Conservation (phyloP, 2,113 vertebrate genomes). For the Gavia stellata region DNA sequence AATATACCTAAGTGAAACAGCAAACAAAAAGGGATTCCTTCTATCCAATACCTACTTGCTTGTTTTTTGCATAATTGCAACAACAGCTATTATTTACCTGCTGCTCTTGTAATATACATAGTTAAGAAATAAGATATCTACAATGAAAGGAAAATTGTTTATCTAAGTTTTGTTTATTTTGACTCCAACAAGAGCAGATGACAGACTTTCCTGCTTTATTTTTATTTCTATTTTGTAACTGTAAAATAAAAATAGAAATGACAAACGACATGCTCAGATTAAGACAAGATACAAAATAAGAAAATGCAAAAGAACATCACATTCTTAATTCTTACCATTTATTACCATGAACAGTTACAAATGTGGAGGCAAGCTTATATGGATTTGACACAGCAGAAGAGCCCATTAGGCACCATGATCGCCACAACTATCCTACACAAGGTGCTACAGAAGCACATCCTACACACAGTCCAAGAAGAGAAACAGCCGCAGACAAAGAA, state of each 20-base stretch:
- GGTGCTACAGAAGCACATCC: background rate
- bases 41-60: background rate
- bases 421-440: background rate
- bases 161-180: background rate
- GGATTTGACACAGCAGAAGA: background rate
- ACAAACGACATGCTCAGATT: no score
- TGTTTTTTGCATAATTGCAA: background rate
- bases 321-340: background rate
- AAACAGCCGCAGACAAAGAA: background rate
- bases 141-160: background rate
- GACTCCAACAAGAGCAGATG: background rate
- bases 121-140: background rate
- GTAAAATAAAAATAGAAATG: background rate
- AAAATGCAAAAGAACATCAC: background rate
- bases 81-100: background rate
- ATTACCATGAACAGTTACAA: background rate
- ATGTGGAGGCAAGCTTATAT: background rate
- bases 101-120: background rate
- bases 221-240: background rate
- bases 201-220: background rate
- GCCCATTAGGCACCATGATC: background rate
- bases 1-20: background rate
- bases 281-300: background rate
- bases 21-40: background rate
- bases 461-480: background rate